A percentile compares a stretch with the other conserved stretches of the same genome.
Conservation (phyloP, 2,888 invertebrate species). For the Drosophila seclusa region DNA sequence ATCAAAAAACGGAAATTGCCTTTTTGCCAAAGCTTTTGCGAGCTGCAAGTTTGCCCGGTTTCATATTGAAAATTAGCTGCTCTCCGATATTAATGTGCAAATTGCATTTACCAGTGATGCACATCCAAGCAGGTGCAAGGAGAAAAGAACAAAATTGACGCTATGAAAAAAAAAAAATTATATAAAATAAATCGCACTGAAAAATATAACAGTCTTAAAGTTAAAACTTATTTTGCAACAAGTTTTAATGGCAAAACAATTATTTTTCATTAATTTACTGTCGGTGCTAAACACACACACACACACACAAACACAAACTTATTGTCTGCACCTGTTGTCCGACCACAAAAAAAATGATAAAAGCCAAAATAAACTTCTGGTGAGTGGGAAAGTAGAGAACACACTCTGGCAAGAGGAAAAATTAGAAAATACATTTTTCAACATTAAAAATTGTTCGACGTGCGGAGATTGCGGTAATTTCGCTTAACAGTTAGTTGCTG, state of each 20-base stretch:
- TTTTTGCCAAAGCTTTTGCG: constrained; percentile 59
- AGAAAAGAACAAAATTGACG: constrained; percentile 2
- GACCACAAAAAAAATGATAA: constrained; percentile 48
- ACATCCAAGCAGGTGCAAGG: constrained; percentile 37
- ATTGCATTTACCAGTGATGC: constrained; percentile 60
- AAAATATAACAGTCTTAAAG: constrained; percentile 11
- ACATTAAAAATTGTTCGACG: constrained; percentile 78
- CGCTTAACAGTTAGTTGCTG: constrained; percentile 76
- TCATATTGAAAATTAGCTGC: constrained; percentile 71
- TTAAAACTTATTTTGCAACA: neutral
- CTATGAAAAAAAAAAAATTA: constrained; percentile 11
- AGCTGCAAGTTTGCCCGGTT: constrained; percentile 61
- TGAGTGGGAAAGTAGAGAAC: constrained; percentile 2
- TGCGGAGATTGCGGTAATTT: constrained; percentile 80
- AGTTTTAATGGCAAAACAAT: constrained; percentile 1
- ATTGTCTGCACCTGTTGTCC: constrained; percentile 63
- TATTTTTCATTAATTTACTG: constrained; percentile 19
- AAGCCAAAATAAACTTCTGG: constrained; percentile 67
- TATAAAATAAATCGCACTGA: constrained; percentile 4
- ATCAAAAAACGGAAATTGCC: constrained; percentile 67
- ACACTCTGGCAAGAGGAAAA: constrained; percentile 36
- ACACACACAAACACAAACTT: constrained; percentile 7
- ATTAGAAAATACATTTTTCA: constrained; percentile 80
- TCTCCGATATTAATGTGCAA: constrained; percentile 66
- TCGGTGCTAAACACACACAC: neutral